These are phyloP conservation scores for Hyaena hyaena DNA, from an alignment of 2,113 vertebrate genomes.

Conservation along the genomic window DNA sequence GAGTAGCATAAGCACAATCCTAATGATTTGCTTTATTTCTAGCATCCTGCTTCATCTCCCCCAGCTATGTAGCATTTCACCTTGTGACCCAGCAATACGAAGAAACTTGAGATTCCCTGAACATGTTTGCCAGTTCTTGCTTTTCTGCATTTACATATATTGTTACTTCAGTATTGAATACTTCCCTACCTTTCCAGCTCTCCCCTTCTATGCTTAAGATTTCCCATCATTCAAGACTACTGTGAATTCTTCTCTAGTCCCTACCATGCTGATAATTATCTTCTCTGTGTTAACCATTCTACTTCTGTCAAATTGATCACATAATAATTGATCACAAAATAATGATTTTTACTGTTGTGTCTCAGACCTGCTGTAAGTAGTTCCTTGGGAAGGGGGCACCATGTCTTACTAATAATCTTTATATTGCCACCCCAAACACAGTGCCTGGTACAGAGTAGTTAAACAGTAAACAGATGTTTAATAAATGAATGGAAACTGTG, in stretches of 20 bases:
- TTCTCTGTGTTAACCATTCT: not conserved
- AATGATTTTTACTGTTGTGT: not conserved
- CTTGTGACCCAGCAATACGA: not conserved
- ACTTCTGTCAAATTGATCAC: not conserved
- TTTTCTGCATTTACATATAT: not conserved
- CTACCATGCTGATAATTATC: not conserved
- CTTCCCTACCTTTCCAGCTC: not conserved
- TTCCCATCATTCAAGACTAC: conserved; percentile 1
- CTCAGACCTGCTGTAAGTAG: not conserved
- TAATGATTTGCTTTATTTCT: not conserved
- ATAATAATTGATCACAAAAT: not conserved
- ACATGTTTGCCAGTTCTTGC: not conserved
- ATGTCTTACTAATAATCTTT: not conserved
- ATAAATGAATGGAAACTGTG: not conserved
- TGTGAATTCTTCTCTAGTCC: not conserved
- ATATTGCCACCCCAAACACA: not conserved
- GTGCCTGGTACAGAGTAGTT: not conserved
- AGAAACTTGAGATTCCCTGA: not conserved
- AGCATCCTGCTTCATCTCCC: not conserved
- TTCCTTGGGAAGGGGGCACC: not conserved
- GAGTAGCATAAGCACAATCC: not conserved
- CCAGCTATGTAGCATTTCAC: not conserved
- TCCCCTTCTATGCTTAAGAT: not conserved
- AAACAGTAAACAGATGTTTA: not conserved
- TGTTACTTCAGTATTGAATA: not conserved